Conservation (phyloP, 2,888 invertebrate genomes). For the Andrena flavipes region DNA sequence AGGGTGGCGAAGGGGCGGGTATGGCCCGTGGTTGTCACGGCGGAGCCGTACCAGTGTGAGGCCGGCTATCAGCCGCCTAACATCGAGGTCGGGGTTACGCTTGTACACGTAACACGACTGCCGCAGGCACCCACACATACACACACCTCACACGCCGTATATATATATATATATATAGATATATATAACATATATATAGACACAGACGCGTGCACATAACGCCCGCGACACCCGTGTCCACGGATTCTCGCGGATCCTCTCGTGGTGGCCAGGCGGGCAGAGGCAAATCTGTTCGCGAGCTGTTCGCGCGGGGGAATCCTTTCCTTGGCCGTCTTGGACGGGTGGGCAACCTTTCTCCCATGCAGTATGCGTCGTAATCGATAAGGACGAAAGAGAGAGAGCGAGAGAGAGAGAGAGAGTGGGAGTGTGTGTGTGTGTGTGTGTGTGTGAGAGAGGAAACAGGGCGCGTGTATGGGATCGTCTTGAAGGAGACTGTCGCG, state of each 20-base stretch:
- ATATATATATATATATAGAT: neutral
- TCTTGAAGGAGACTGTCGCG: constrained; percentile 60
- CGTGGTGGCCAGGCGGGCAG: constrained; percentile 31
- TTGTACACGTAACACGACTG: constrained; percentile 71
- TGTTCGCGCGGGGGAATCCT: constrained; percentile 52
- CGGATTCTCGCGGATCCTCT: constrained; percentile 52
- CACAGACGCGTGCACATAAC: neutral
- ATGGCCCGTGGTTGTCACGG: constrained; percentile 67
- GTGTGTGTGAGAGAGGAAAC: no score
- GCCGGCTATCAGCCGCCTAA: constrained; percentile 84
- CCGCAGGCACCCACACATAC: constrained; percentile 59
- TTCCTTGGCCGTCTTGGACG: constrained; percentile 44
- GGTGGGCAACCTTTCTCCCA: constrained; percentile 59
- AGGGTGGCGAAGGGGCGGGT: constrained; percentile 55
- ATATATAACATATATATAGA: neutral
- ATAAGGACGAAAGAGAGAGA: constrained; percentile 66
- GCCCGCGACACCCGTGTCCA: constrained; percentile 46
- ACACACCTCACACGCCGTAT: constrained; percentile 34
- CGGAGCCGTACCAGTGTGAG: constrained; percentile 80
- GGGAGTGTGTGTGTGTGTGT: neutral
- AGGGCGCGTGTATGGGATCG: constrained; percentile 59
- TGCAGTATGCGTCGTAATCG: constrained; percentile 75
- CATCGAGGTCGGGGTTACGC: constrained; percentile 79
- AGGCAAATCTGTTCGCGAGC: constrained; percentile 37
- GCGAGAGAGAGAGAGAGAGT: constrained; percentile 35